Evolutionary conservation across 2,888 invertebrate genomes (phyloP).

Genomic region (Hypselothyrea guttata): DNA sequence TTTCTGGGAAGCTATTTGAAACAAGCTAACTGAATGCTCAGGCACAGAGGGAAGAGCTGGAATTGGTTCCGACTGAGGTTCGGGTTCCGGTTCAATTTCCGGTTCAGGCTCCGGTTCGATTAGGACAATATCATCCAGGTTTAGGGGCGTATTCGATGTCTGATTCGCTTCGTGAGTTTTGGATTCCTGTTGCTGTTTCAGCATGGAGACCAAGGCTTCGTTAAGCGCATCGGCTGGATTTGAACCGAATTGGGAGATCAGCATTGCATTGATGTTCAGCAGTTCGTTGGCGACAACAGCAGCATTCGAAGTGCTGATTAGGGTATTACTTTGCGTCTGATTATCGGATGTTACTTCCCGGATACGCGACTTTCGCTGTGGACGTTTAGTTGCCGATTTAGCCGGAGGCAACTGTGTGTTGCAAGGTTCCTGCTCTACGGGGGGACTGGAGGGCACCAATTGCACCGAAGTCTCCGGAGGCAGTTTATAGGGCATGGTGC

Average conservation of each 20-base stretch:
- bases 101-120: conserved; percentile 70
- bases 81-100: too few relatives aligned
- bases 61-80: conserved; percentile 56
- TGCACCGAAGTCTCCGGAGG: conserved; percentile 82
- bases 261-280: conserved; percentile 53
- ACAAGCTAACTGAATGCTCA: too few relatives aligned
- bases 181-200: conserved; percentile 71
- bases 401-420: conserved; percentile 3
- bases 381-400: conserved; percentile 23
- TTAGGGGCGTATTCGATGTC: conserved; percentile 43
- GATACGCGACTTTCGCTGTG: conserved; percentile 28
- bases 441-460: conserved; percentile 78
- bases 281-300: conserved; percentile 55
- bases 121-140: conserved; percentile 78
- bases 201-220: conserved; percentile 72
- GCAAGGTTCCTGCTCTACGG: conserved; percentile 56
- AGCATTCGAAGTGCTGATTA: conserved; percentile 42
- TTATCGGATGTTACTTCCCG: conserved; percentile 16
- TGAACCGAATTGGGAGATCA: conserved; percentile 55
- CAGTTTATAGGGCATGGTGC: conserved; percentile 79
- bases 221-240: conserved; percentile 63
- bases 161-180: conserved; percentile 56
- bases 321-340: background rate
- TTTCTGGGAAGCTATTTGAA: conserved; percentile 34
- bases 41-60: conserved; percentile 14